phyloP scores from a whole-genome alignment of 2,888 invertebrate genomes.

The Acronicta psi region DNA sequence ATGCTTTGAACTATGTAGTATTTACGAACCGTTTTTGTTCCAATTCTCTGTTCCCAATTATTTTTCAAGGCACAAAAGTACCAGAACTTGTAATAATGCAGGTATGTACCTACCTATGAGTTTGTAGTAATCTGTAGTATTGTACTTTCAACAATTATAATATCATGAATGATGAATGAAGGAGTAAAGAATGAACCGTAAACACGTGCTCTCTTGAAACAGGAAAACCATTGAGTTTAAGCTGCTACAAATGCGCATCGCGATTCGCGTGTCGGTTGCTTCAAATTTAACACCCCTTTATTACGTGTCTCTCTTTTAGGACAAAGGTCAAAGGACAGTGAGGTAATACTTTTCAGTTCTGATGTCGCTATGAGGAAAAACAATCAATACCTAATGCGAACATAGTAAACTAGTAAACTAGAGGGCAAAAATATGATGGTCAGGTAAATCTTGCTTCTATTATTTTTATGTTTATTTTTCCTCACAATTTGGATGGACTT shows the following conservation, averaged over 20 bases:
- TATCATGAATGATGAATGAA: too few species aligned
- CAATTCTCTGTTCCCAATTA: too few species aligned
- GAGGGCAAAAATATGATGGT: too few species aligned
- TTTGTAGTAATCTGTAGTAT: too few species aligned
- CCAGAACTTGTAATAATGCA: too few species aligned
- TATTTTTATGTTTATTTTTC: neutral
- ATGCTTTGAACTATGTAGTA: too few species aligned
- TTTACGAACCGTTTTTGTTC: too few species aligned
- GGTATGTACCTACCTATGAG: too few species aligned
- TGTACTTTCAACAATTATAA: too few species aligned
- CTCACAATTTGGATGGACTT: neutral
- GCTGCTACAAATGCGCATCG: slow-evolving; percentile 15
- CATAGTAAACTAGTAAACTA: too few species aligned
- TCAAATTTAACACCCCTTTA: slow-evolving; percentile 8
- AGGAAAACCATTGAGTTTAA: neutral
- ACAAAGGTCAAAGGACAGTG: slow-evolving; percentile 30
- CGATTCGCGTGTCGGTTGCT: slow-evolving; percentile 30
- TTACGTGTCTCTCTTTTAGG: slow-evolving; percentile 18
- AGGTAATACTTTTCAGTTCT: slow-evolving; percentile 4
- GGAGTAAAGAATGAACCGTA: neutral
- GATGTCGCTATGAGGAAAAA: neutral
- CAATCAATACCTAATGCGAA: neutral
- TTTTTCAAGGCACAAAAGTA: too few species aligned
- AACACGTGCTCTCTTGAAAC: neutral
- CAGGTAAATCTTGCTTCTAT: neutral